phyloP scores from a whole-genome alignment of 2,888 invertebrate genomes.

The Apotomis turbidana region DNA sequence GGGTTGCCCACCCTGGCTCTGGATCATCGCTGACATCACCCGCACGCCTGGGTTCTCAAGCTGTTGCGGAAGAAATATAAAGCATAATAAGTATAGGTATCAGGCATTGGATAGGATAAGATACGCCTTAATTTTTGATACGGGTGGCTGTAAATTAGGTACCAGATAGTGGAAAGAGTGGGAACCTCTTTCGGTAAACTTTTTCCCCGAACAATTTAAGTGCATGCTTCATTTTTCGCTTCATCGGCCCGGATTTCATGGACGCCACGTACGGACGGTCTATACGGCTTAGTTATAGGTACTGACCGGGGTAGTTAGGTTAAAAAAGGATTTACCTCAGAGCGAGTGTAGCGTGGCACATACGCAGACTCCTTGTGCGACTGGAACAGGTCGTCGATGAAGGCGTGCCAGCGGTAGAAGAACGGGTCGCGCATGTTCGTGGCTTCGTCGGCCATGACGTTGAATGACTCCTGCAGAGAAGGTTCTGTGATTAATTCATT shows the following conservation, averaged over 20 bases:
- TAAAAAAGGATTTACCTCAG: conserved; percentile 59
- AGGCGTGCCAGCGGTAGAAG: conserved; percentile 94
- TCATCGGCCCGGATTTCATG: too few relatives aligned
- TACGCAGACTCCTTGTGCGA: conserved; percentile 84
- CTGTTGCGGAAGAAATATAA: conserved; percentile 75
- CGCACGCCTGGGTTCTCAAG: conserved; percentile 85
- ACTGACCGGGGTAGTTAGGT: neutral
- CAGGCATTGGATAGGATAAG: neutral
- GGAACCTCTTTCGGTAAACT: too few relatives aligned
- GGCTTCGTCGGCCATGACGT: conserved; percentile 91
- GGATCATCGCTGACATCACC: conserved; percentile 76
- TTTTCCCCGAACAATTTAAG: too few relatives aligned
- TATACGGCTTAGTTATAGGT: neutral
- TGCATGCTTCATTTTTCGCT: too few relatives aligned
- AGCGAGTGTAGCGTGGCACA: conserved; percentile 69
- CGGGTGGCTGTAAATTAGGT: too few relatives aligned
- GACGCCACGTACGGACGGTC: too few relatives aligned
- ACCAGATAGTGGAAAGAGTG: too few relatives aligned
- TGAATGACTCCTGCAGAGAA: conserved; percentile 86
- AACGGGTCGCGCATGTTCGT: conserved; percentile 94
- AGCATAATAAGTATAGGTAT: neutral
- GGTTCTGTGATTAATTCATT: too few relatives aligned
- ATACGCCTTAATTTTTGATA: too few relatives aligned
- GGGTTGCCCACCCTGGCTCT: conserved; percentile 70
- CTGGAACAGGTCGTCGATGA: conserved; percentile 89